Conservation (phyloP, 2,113 vertebrate species). For the Rhegmatorhina hoffmannsi region DNA sequence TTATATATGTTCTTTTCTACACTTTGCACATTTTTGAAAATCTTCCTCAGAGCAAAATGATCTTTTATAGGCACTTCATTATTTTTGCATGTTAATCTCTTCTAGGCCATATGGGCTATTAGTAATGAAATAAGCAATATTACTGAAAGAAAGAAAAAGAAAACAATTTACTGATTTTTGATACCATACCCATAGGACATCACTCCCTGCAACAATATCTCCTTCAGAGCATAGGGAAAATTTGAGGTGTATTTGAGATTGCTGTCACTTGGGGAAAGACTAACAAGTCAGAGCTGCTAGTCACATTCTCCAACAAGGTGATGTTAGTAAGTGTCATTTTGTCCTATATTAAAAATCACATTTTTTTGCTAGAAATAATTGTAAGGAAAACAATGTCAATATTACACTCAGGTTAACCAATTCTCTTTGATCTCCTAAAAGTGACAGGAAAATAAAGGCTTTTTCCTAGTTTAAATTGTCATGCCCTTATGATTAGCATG, state of each 20-base stretch:
- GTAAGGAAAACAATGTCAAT: neutral
- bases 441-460: neutral
- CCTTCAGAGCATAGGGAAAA: neutral
- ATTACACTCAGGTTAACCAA: neutral
- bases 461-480: neutral
- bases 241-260: neutral
- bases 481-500: neutral
- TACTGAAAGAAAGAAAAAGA: neutral
- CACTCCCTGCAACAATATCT: neutral
- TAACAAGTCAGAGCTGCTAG: neutral
- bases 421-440: neutral
- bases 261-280: accelerated
- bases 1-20: neutral
- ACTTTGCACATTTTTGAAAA: neutral
- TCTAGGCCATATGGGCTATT: neutral
- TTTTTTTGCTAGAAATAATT: neutral
- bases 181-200: neutral
- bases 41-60: neutral
- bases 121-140: neutral
- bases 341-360: neutral
- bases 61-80: neutral
- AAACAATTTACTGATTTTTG: neutral
- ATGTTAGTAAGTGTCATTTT: neutral
- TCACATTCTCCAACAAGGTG: accelerated
- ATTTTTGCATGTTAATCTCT: neutral